Evolutionary conservation across 1,140 invertebrate genomes (phyloP), one percentile per base, ranked within the genome.

Genomic region (Dinoponera quadriceps): DNA sequence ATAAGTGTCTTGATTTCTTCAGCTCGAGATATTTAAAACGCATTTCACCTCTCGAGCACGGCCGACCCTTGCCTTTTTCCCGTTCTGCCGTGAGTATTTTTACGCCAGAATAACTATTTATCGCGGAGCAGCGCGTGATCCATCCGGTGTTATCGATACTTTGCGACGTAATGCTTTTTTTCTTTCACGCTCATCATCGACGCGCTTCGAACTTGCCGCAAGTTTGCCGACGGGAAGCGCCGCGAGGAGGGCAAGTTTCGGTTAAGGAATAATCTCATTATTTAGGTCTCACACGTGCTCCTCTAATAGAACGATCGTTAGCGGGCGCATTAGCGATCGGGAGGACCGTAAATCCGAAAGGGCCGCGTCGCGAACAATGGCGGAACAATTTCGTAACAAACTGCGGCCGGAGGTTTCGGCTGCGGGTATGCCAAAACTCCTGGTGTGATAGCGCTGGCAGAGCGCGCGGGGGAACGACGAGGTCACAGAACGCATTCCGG

Each of bases 301-400:
- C 51, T 27, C 60, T 87, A 83, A 90, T 89, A 73, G 85, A 89
- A 88, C 57, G 74, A 75, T 87, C 82, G 86, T 90, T 91, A 71
- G 25, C 77, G 75, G 72, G 59, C 78, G 84, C 86, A 90, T 91
- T 91, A 89, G 77, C 75, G 22, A 82, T 85, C 82, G 65, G 75
- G 84, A 68, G 69, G 57, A 44, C 18, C 73, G 80, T 89, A 85
- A 90, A 91, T 91, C 87, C 77, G 66, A 54, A 49, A 29, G 62
- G 81, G n/a, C 25, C 78, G 81, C 83, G 82, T 60, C 74, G 69
- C 51, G 89, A 89, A 91, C 91, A 92, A 91, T 89, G 85, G 89
- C 55, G 73, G 86, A 89, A 89, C 90, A 91, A 91, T 92, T 91
- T 83, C 49, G 86, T 80, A 85, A 89, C 88, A 84, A 82, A 89